Percentiles rank a stretch among this genome's conserved stretches.
Evolutionary conservation across 2,113 vertebrate species (phyloP).

Genomic region (Hemichromis elongatus): DNA sequence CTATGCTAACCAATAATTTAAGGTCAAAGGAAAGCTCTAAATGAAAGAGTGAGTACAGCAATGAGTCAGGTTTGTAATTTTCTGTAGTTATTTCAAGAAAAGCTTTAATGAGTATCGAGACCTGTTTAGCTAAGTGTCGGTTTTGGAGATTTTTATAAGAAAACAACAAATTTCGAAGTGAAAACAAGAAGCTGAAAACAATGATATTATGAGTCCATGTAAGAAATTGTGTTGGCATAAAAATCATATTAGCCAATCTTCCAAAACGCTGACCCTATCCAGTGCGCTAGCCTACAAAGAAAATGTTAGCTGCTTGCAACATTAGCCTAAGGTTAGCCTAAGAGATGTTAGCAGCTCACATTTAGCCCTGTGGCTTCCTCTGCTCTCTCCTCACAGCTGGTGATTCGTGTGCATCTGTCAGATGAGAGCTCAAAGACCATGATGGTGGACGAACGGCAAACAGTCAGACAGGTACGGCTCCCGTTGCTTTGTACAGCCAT

Average conservation of each 20-base stretch:
- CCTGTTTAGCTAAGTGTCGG: not conserved
- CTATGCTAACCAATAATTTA: not conserved
- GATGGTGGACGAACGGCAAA: conserved; percentile 99
- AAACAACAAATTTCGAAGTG: not conserved
- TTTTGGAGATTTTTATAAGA: not conserved
- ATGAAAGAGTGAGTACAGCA: not conserved
- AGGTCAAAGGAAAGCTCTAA: too few species aligned
- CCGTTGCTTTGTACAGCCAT: not conserved
- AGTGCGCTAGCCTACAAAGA: not conserved
- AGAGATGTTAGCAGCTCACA: not conserved
- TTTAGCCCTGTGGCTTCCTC: not conserved
- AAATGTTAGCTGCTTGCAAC: not conserved
- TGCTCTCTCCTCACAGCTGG: conserved; percentile 73
- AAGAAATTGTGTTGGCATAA: not conserved
- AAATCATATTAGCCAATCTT: not conserved
- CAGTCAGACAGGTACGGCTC: conserved; percentile 82
- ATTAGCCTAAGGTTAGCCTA: not conserved
- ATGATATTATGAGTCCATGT: not conserved
- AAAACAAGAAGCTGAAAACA: not conserved
- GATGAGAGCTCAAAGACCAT: conserved; percentile 99
- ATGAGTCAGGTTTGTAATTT: not conserved
- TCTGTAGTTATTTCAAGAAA: not conserved
- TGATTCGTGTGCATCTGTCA: conserved; percentile 95
- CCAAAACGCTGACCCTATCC: not conserved
- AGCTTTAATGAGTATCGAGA: not conserved